These are phyloP conservation scores for Venturia canescens DNA, from an alignment of 1,140 invertebrate genomes.

Conservation along the genomic window DNA sequence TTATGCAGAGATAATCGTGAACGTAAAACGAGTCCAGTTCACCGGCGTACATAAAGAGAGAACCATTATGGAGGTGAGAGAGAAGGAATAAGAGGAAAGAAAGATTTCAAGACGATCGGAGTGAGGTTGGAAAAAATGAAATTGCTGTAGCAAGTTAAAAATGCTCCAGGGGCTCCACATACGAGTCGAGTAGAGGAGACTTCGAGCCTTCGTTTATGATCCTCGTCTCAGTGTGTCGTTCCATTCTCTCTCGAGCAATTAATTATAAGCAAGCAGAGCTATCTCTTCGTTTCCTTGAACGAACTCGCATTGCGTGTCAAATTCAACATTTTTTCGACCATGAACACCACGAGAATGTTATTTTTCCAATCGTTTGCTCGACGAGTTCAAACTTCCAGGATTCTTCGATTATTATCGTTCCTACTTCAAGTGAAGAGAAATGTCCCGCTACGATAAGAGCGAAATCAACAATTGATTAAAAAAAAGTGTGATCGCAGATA, in stretches of 20 bases:
- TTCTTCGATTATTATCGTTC: too few relatives aligned
- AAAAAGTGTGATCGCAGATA: too few relatives aligned
- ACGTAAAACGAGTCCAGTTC: conserved; percentile 24
- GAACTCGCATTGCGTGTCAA: neutral
- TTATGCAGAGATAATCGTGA: conserved; percentile 41
- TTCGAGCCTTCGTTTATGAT: neutral
- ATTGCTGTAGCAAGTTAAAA: conserved; percentile 59
- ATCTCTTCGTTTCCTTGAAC: neutral
- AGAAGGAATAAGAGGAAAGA: neutral
- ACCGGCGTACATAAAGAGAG: neutral
- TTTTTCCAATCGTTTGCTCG: too few relatives aligned
- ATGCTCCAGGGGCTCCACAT: conserved; percentile 60
- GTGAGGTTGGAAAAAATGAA: conserved; percentile 57
- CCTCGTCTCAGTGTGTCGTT: neutral
- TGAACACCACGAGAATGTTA: too few relatives aligned
- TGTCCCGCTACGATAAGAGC: too few relatives aligned
- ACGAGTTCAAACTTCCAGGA: too few relatives aligned
- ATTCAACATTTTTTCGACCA: too few relatives aligned
- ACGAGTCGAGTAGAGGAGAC: conserved; percentile 41
- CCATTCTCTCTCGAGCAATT: neutral
- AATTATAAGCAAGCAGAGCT: neutral
- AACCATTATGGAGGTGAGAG: neutral
- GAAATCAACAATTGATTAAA: too few relatives aligned
- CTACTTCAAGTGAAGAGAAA: too few relatives aligned
- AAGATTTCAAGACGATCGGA: neutral